Base-by-base conservation (phyloP, 2,113 vertebrate genomes). In the Geococcyx californianus region DNA sequence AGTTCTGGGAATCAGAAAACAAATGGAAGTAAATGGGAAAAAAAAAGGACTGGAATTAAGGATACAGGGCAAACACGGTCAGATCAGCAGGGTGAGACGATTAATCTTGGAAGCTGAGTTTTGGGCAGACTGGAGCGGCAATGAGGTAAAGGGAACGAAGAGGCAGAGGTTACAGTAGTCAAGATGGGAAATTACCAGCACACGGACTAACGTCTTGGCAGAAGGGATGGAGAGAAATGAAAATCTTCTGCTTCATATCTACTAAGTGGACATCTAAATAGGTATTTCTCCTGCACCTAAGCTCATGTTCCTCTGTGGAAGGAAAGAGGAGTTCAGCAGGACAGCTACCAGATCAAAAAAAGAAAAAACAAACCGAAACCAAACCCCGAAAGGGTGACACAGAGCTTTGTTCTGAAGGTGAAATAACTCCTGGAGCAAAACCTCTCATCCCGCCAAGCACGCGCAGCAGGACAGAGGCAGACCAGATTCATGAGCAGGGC, bases 231-330 rank as follows among this genome's bases (percentile, higher is more conserved):
- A 97, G 96, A 97, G 96, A 97, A 97, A 97, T 97, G 96, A 97
- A 97, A 97, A 96, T 97, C 97, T 97, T 97, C 97, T 97, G 93
- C 96, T 97, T 96, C 97, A 95, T 96, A 97, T 85, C 96, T 97
- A 97, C 96, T 97, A 97, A 97, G 97, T 96, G 96, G 96, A 95
- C 96, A 95, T 97, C 96, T 97, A 97, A 97, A 97, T 95, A 97
- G 97, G 95, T 89, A 95, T 96, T 94, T 95, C 97, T 97, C 96
- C 97, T 97, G 96, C 96, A 96, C 94, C 95, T 97, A 97, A 96
- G 96, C 97, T 97, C 97, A 95, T 97, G 97, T 95, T 97, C 96
- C 95, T 97, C 97, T 97, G 97, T 97, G 96, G 97, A 97, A 97
- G 96, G 97, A 97, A 97, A 97, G 96, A 97, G 94, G 95, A 96